Conservation (phyloP, 2,797 vertebrate genomes). For the Fratercula arctica region DNA sequence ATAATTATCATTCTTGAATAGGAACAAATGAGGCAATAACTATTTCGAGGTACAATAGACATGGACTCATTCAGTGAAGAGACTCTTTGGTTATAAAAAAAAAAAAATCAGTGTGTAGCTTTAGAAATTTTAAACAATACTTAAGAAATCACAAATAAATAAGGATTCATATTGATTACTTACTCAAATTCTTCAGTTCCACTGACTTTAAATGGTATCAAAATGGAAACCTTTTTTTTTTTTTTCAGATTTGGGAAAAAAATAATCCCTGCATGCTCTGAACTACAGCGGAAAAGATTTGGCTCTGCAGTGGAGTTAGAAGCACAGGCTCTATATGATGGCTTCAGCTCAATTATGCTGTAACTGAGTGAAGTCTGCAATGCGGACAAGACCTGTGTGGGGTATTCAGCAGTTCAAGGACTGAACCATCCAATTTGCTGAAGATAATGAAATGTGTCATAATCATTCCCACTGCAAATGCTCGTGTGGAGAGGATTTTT, state of each 20-base stretch:
- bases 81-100: not conserved
- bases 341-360: conserved; percentile 52
- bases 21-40: not conserved
- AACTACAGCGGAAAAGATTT: not conserved
- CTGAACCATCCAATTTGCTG: conserved; percentile 55
- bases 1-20: conserved; percentile 24
- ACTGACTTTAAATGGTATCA: not conserved
- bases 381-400: not conserved
- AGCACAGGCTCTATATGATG: not conserved
- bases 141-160: not conserved
- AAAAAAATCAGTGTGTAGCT: not conserved
- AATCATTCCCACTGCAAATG: conserved; percentile 60
- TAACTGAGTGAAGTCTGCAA: conserved; percentile 47
- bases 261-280: not conserved
- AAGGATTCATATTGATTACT: not conserved
- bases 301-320: conserved; percentile 1
- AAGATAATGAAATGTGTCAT: conserved; percentile 70
- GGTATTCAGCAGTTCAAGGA: conserved; percentile 59
- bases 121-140: not conserved
- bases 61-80: not conserved
- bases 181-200: not conserved
- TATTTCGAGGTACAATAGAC: not conserved
- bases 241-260: not conserved
- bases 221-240: not conserved
- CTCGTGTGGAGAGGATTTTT: conserved; percentile 52